Evolutionary conservation across 1,140 invertebrate genomes (phyloP).

Genomic region (Drosophila serrata): DNA sequence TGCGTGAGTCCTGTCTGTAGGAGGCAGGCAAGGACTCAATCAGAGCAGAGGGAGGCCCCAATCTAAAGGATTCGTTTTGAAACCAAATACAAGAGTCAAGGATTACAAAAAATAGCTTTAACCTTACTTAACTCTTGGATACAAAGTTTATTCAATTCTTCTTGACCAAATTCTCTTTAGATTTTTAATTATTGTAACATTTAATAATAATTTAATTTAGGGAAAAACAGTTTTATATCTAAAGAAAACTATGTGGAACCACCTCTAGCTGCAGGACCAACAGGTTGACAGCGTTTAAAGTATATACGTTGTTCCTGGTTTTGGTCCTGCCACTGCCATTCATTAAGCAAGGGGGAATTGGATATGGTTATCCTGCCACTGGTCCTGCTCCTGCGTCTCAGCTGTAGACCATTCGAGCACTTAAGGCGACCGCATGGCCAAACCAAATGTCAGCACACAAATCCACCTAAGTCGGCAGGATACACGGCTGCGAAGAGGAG

Average conservation of each 20-base stretch:
- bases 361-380: not conserved
- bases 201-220: not conserved
- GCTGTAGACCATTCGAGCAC: constrained; percentile 20
- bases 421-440: constrained; percentile 63
- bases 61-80: not conserved
- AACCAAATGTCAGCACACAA: constrained; percentile 59
- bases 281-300: constrained; percentile 35
- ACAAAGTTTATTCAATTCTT: not conserved
- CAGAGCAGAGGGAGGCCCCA: not conserved
- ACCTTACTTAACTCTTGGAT: not conserved
- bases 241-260: not conserved
- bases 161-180: not conserved
- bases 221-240: not conserved
- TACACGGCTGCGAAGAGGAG: constrained; percentile 24
- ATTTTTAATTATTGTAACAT: not conserved
- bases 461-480: constrained; percentile 38
- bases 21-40: constrained; percentile 3
- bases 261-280: constrained; percentile 40
- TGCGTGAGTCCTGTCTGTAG: constrained; percentile 6
- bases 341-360: constrained; percentile 2
- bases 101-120: too few relatives aligned
- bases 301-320: constrained; percentile 2
- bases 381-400: constrained; percentile 1
- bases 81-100: not conserved
- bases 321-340: constrained; percentile 23